Percentiles rank a stretch among this genome's conserved stretches.
Evolutionary conservation across 2,797 vertebrate species (phyloP).

Genomic region (Sphaeramia orbicularis): DNA sequence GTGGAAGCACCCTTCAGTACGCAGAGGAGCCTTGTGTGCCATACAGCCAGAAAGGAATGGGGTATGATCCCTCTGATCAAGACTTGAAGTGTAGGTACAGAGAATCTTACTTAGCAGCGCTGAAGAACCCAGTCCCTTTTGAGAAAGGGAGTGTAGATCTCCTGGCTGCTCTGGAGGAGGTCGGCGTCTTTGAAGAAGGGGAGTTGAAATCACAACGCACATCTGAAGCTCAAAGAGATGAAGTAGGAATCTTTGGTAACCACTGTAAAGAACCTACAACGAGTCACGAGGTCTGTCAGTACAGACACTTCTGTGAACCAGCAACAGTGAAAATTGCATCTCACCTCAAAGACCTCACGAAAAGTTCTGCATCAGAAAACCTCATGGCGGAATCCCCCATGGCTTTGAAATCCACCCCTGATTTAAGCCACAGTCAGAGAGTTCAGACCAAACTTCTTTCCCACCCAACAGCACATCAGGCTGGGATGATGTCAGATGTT

Average conservation of each 20-base stretch:
- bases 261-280: slow-evolving; percentile 52
- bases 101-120: slow-evolving; percentile 87
- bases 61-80: slow-evolving; percentile 57
- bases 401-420: slow-evolving; percentile 64
- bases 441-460: slow-evolving; percentile 69
- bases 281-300: slow-evolving; percentile 44
- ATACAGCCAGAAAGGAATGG: slow-evolving; percentile 75
- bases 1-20: slow-evolving; percentile 45
- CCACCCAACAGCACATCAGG: slow-evolving; percentile 63
- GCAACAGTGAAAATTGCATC: slow-evolving; percentile 19
- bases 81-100: slow-evolving; percentile 84
- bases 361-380: slow-evolving; percentile 48
- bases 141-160: slow-evolving; percentile 76
- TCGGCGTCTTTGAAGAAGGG: slow-evolving; percentile 60
- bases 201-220: slow-evolving; percentile 49
- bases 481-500: slow-evolving; percentile 10
- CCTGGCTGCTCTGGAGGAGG: slow-evolving; percentile 84
- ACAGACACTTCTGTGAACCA: slow-evolving; percentile 37
- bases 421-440: slow-evolving; percentile 65
- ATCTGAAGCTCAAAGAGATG: slow-evolving; percentile 37
- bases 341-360: slow-evolving; percentile 39
- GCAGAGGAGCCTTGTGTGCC: slow-evolving; percentile 77
- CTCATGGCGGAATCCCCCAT: slow-evolving; percentile 58
- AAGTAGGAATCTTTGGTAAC: slow-evolving; percentile 50
- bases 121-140: slow-evolving; percentile 86